Percentiles rank a stretch among this genome's conserved stretches.
Evolutionary conservation across 2,888 invertebrate species (phyloP).

Genomic region (Thyatira batis): DNA sequence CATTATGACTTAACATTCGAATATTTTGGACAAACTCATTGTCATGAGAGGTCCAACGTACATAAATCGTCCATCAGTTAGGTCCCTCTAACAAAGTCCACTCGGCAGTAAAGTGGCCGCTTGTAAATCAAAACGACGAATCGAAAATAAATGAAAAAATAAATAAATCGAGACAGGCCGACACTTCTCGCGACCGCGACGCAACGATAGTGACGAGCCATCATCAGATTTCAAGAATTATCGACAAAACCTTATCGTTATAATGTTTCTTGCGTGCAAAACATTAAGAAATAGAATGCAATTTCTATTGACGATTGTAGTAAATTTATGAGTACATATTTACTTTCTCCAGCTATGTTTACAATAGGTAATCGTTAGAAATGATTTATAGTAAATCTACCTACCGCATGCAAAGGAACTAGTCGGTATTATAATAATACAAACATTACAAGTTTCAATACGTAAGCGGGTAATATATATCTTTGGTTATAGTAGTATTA

Average conservation of each 20-base stretch:
- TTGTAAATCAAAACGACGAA: constrained; percentile 78
- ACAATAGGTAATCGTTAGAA: background rate
- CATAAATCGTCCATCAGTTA: constrained; percentile 78
- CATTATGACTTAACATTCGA: constrained; percentile 67
- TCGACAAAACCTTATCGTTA: constrained; percentile 34
- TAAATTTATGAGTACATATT: background rate
- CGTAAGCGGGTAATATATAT: constrained; percentile 22
- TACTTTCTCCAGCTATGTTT: background rate
- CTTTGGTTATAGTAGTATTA: constrained; percentile 26
- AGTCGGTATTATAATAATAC: background rate
- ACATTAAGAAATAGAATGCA: constrained; percentile 16
- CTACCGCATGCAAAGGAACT: background rate
- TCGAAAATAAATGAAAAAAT: constrained; percentile 68
- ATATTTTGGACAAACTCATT: constrained; percentile 71
- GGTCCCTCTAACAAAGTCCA: constrained; percentile 74
- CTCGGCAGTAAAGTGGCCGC: constrained; percentile 73
- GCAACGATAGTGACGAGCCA: constrained; percentile 50
- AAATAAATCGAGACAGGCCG: constrained; percentile 60
- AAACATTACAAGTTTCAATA: constrained; percentile 2
- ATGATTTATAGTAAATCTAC: constrained; percentile 1
- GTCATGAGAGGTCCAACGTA: constrained; percentile 56
- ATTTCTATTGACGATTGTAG: background rate
- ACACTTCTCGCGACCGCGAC: constrained; percentile 60
- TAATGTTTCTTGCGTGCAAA: constrained; percentile 14
- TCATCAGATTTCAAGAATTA: constrained; percentile 18